A percentile compares a stretch with the other conserved stretches of the same genome.
phyloP scores from a whole-genome alignment of 1,140 invertebrate genomes.

The Microplitis mediator region DNA sequence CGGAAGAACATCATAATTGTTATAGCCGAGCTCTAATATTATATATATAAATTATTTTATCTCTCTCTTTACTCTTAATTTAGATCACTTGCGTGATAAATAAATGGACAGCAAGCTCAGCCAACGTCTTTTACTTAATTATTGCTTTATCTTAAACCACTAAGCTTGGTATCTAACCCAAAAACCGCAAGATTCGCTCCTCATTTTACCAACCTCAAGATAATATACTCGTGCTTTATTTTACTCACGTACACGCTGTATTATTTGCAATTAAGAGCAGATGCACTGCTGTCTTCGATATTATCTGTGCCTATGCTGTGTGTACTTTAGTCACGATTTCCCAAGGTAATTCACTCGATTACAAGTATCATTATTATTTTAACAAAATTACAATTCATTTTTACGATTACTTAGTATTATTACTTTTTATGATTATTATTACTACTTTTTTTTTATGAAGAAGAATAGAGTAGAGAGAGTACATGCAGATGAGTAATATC shows the following conservation, averaged over 20 bases:
- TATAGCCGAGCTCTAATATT: constrained; percentile 10
- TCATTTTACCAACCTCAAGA: neutral
- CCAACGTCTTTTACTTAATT: constrained; percentile 15
- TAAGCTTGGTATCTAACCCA: neutral
- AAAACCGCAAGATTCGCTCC: neutral
- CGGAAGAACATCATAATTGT: constrained; percentile 34
- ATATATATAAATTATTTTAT: neutral
- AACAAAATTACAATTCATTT: neutral
- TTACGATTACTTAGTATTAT: neutral
- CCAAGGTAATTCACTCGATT: constrained; percentile 4
- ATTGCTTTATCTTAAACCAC: constrained; percentile 23
- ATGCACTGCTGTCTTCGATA: neutral
- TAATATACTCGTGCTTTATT: neutral
- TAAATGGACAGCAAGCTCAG: neutral
- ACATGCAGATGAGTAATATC: neutral
- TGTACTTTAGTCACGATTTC: constrained; percentile 7
- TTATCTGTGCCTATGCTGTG: neutral
- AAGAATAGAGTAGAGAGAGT: neutral
- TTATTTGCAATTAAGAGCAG: constrained; percentile 28
- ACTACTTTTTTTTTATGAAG: no score
- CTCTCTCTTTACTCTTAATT: neutral
- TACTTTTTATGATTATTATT: neutral
- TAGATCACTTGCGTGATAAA: neutral
- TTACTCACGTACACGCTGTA: constrained; percentile 8
- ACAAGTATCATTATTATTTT: neutral